Evolutionary conservation across 1,140 invertebrate species (phyloP).

Genomic region (Drosophila arizonae): DNA sequence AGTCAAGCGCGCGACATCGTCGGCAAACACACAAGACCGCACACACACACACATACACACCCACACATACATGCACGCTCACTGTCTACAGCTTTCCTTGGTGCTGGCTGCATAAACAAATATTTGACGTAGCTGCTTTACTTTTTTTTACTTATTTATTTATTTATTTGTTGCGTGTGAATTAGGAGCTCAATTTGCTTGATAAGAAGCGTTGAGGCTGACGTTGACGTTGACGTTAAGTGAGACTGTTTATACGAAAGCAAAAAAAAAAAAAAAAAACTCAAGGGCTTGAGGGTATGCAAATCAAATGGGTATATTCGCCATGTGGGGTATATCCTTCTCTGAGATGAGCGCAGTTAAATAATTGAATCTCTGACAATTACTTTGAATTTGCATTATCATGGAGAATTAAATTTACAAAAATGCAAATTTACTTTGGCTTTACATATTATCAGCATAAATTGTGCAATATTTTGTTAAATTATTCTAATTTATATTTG

Average conservation of each 20-base stretch:
- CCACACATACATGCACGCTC: neutral
- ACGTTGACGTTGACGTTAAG: constrained; percentile 51
- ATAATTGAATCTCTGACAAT: neutral
- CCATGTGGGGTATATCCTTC: too few species aligned
- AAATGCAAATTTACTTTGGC: too few species aligned
- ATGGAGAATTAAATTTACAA: neutral
- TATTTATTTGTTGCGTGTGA: constrained; percentile 75
- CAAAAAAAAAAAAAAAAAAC: too few species aligned
- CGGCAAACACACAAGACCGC: constrained; percentile 25
- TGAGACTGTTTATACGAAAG: constrained; percentile 39
- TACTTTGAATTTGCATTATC: constrained; percentile 3
- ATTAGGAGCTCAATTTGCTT: constrained; percentile 72
- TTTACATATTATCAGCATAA: too few species aligned
- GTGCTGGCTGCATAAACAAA: constrained; percentile 47
- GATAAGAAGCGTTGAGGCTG: constrained; percentile 55
- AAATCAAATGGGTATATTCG: neutral
- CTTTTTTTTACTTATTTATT: constrained; percentile 1
- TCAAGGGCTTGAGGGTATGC: constrained; percentile 4
- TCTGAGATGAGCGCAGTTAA: neutral
- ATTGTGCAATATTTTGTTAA: too few species aligned
- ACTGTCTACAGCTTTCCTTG: constrained; percentile 12
- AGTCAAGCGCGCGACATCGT: constrained; percentile 66
- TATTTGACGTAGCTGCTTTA: constrained; percentile 42
- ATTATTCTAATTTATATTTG: too few species aligned
- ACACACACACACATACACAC: constrained; percentile 24